Evolutionary conservation across 2,797 vertebrate species (phyloP).

Genomic region (Lacerta agilis): DNA sequence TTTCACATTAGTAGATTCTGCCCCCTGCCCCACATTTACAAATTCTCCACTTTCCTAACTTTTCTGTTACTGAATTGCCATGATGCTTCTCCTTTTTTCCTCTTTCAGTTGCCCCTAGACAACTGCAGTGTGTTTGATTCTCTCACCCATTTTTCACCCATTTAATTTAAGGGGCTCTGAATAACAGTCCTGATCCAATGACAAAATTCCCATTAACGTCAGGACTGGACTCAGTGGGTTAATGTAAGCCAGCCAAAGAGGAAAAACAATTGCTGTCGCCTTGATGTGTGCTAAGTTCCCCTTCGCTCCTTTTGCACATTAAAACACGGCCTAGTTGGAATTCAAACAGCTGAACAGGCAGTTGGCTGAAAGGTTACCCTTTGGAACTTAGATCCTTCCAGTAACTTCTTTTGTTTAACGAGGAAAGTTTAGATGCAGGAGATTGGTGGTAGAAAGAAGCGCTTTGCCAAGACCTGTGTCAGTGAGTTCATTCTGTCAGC

Average conservation of each 20-base stretch:
- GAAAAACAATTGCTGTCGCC: conserved; percentile 21
- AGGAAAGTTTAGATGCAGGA: conserved; percentile 32
- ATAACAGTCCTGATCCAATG: neutral
- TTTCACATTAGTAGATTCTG: neutral
- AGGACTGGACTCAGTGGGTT: neutral
- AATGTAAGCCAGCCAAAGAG: conserved; percentile 27
- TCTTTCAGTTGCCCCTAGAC: neutral
- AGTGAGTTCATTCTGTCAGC: conserved; percentile 43
- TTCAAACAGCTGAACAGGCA: conserved; percentile 31
- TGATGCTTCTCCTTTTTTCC: neutral
- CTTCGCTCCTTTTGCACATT: conserved; percentile 22
- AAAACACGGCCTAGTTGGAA: conserved; percentile 31
- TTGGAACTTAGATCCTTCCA: conserved; percentile 44
- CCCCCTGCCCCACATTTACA: too few species aligned
- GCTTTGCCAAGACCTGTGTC: conserved; percentile 45
- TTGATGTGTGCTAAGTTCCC: neutral
- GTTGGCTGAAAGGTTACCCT: conserved; percentile 39
- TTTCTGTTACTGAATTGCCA: neutral
- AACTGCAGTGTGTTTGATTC: neutral
- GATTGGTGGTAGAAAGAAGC: conserved; percentile 44
- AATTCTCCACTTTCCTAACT: neutral
- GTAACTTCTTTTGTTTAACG: neutral
- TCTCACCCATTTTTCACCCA: neutral
- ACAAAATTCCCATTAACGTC: neutral
- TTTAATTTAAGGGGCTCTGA: conserved; percentile 1